These are phyloP conservation scores for Perca fluviatilis DNA, from an alignment of 2,113 vertebrate species.

Conservation along the genomic window DNA sequence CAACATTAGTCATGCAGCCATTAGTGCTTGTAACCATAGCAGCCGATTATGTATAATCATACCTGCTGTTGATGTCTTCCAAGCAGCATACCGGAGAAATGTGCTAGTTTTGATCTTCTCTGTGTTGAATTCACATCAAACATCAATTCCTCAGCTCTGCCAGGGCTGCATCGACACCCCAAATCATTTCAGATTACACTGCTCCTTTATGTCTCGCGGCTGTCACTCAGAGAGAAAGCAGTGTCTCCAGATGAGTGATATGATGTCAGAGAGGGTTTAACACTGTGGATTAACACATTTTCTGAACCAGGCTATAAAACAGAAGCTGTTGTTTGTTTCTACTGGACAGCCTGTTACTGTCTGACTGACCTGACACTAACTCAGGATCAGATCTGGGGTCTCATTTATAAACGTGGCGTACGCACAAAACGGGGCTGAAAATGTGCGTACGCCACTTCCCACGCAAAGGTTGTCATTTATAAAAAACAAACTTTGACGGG, in stretches of 20 bases:
- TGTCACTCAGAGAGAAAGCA: slow-evolving; percentile 42
- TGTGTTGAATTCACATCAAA: slow-evolving; percentile 11
- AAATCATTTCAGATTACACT: slow-evolving; percentile 27
- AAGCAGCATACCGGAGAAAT: slow-evolving; percentile 3
- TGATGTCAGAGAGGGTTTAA: slow-evolving; percentile 29
- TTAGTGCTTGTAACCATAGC: slow-evolving; percentile 36
- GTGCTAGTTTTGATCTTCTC: slow-evolving; percentile 8
- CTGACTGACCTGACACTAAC: slow-evolving; percentile 35
- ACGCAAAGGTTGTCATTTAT: too few relatives aligned
- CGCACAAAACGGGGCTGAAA: too few relatives aligned
- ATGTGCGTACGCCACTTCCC: too few relatives aligned
- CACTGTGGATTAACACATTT: slow-evolving; percentile 16
- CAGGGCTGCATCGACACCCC: slow-evolving; percentile 17
- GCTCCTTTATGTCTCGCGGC: slow-evolving; percentile 26
- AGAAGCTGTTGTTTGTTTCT: slow-evolving; percentile 14
- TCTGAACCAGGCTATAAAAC: slow-evolving; percentile 23
- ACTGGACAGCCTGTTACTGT: slow-evolving; percentile 3
- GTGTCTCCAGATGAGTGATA: slow-evolving; percentile 34
- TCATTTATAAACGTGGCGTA: too few relatives aligned
- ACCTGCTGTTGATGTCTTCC: background rate
- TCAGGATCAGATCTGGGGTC: background rate
- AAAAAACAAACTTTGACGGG: too few relatives aligned
- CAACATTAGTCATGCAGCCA: slow-evolving; percentile 24
- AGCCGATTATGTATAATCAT: slow-evolving; percentile 31
- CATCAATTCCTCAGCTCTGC: background rate